phyloP scores from a whole-genome alignment of 64 coral and sea anemone species.

The Cladopsammia gracilis region DNA sequence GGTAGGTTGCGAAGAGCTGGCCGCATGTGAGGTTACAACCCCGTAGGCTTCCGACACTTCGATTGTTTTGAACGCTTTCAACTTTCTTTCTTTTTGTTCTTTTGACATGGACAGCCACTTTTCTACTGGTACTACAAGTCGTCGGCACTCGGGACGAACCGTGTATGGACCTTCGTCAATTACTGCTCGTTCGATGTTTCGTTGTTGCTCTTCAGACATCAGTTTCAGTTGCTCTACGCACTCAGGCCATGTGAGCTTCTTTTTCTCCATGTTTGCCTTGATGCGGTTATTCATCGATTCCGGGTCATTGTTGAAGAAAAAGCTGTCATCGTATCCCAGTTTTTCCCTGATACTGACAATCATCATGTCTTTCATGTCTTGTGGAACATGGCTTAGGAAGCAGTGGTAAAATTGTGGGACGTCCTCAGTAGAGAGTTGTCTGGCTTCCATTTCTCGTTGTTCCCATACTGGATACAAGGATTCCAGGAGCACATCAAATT shows the following conservation, averaged over 20 bases:
- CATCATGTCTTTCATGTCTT: constrained; percentile 24
- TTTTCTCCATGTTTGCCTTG: background rate
- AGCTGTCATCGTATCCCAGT: background rate
- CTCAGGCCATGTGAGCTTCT: background rate
- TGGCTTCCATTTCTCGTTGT: constrained; percentile 17
- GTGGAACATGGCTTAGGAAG: background rate
- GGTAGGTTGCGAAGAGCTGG: too few species aligned
- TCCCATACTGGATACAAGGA: background rate
- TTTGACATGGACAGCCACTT: background rate
- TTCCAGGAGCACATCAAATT: constrained; percentile 26
- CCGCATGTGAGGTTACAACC: too few species aligned
- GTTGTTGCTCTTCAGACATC: background rate
- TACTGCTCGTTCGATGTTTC: background rate
- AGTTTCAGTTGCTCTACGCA: background rate
- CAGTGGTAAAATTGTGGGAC: constrained; percentile 3
- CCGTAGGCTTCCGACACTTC: too few species aligned
- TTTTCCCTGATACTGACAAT: background rate
- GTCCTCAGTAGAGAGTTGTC: background rate
- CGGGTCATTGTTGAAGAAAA: constrained; percentile 8
- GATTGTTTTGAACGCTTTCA: too few species aligned
- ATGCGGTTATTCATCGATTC: constrained; percentile 15
- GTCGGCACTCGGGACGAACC: background rate
- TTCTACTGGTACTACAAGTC: background rate
- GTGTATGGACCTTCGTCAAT: constrained; percentile 5
- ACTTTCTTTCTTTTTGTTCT: background rate